Conservation (phyloP, 2,113 vertebrate genomes). For the Hydrochoerus hydrochaeris region DNA sequence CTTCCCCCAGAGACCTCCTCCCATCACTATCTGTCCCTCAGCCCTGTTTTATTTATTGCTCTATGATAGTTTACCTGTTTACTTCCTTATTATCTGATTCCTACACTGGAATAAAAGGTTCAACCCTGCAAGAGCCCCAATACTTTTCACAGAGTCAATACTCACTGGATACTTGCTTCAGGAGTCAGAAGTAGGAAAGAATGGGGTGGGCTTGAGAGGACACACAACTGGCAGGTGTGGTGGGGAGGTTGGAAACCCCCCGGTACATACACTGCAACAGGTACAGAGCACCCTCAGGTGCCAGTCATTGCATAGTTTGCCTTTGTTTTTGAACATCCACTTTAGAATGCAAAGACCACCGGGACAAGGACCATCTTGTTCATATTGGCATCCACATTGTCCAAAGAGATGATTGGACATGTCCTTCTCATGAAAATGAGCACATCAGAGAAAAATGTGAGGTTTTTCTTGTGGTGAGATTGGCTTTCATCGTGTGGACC, state of each 20-base stretch:
- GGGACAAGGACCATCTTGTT: neutral
- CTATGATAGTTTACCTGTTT: neutral
- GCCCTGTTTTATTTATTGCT: neutral
- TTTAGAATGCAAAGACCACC: neutral
- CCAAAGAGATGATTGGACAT: neutral
- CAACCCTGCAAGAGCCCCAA: neutral
- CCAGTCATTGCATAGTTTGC: neutral
- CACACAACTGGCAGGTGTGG: neutral
- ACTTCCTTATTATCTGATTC: neutral
- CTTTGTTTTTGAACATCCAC: neutral
- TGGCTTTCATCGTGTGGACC: neutral
- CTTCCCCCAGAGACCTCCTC: neutral
- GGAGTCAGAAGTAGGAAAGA: neutral
- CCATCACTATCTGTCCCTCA: neutral
- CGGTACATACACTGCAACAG: neutral
- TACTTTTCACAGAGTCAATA: neutral
- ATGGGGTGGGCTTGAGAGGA: neutral
- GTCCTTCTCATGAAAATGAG: neutral
- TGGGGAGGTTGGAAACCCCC: neutral
- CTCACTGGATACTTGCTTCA: neutral
- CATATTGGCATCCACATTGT: neutral
- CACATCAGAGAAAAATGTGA: neutral
- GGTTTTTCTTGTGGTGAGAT: neutral
- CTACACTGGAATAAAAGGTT: neutral
- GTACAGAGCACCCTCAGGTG: neutral